Evolutionary conservation across 2,888 invertebrate species (phyloP).

Genomic region (Eupsilia transversa): DNA sequence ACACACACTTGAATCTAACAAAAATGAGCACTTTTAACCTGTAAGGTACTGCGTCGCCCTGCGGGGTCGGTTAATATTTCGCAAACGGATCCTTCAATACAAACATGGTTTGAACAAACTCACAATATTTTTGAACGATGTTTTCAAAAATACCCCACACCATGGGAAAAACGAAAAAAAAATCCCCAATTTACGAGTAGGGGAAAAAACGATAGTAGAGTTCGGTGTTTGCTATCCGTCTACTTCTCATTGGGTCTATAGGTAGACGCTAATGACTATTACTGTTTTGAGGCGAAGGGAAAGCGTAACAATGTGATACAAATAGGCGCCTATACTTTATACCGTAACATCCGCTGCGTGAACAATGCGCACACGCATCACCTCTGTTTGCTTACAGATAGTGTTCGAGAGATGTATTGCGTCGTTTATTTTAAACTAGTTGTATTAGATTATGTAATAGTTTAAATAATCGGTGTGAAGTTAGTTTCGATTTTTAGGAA

Average conservation of each 20-base stretch:
- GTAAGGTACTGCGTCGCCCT: too few relatives aligned
- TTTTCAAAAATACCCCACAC: too few relatives aligned
- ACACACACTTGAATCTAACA: too few relatives aligned
- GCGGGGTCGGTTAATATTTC: too few relatives aligned
- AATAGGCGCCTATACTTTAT: conserved; percentile 34
- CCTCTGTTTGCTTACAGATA: conserved; percentile 34
- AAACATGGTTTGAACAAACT: too few relatives aligned
- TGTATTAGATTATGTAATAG: conserved; percentile 31
- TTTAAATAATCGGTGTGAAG: conserved; percentile 10
- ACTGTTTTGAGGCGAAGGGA: conserved; percentile 34
- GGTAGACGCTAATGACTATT: background rate
- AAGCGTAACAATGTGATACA: conserved; percentile 49
- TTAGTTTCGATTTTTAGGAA: background rate
- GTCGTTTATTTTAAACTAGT: conserved; percentile 11
- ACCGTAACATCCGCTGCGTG: conserved; percentile 52
- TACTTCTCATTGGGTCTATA: background rate
- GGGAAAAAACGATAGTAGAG: too few relatives aligned
- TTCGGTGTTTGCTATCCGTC: background rate
- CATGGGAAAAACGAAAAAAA: too few relatives aligned
- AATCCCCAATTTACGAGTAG: too few relatives aligned
- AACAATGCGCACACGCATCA: conserved; percentile 51
- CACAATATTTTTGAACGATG: too few relatives aligned
- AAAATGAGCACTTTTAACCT: too few relatives aligned
- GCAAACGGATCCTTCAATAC: too few relatives aligned
- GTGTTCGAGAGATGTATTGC: conserved; percentile 44